phyloP scores from a whole-genome alignment of 2,888 invertebrate genomes.

The Pyrrhosoma nymphula region DNA sequence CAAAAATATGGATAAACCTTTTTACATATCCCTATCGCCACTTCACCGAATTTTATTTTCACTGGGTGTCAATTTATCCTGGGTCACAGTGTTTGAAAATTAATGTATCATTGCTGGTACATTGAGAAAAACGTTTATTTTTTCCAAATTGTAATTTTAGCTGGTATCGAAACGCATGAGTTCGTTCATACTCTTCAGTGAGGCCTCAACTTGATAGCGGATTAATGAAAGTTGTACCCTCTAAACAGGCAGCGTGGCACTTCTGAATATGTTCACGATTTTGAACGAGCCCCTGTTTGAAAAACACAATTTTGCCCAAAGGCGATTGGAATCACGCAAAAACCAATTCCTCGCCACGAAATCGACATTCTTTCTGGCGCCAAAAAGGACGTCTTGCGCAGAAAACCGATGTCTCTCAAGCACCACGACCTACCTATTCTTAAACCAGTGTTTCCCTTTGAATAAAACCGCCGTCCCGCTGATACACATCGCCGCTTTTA shows the following conservation, averaged over 20 bases:
- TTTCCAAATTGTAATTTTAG: too few species aligned
- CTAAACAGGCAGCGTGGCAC: not conserved
- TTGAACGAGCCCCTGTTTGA: not conserved
- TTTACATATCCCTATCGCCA: too few species aligned
- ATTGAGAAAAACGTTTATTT: too few species aligned
- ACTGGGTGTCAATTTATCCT: too few species aligned
- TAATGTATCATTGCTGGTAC: too few species aligned
- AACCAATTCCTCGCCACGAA: not conserved
- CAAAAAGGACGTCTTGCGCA: not conserved
- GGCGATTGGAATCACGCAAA: not conserved
- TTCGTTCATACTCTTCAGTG: too few species aligned
- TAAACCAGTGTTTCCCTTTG: slow-evolving; percentile 21
- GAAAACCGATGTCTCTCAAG: not conserved
- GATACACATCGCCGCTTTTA: not conserved
- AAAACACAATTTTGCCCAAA: not conserved
- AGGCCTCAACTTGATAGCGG: not conserved
- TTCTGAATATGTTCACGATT: not conserved
- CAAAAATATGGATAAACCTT: too few species aligned
- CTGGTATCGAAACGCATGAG: too few species aligned
- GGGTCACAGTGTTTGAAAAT: too few species aligned
- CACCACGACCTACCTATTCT: not conserved
- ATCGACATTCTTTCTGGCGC: not conserved
- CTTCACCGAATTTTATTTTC: too few species aligned
- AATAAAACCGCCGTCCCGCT: not conserved
- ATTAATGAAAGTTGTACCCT: not conserved